Evolutionary conservation across 1,140 invertebrate genomes (phyloP).

Genomic region (Pogonognathellus flavescens): DNA sequence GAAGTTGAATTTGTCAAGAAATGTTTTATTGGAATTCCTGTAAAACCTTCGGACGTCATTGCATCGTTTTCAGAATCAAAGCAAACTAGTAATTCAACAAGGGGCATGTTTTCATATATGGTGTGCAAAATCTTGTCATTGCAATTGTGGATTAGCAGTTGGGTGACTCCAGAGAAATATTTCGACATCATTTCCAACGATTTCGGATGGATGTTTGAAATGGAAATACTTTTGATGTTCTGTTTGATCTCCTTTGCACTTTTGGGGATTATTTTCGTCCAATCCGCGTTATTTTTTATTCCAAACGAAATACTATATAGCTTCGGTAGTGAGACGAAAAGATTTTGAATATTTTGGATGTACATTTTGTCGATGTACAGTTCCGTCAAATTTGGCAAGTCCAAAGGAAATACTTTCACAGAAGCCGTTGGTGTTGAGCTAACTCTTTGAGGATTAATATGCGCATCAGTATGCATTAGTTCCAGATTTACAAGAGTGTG

Average conservation of each 20-base stretch:
- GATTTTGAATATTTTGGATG: background rate
- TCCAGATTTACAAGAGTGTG: background rate
- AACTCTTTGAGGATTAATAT: background rate
- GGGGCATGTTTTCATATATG: background rate
- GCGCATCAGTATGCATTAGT: too few species aligned
- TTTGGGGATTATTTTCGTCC: background rate
- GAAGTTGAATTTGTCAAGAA: background rate
- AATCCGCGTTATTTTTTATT: background rate
- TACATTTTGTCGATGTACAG: background rate
- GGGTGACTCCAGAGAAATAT: background rate
- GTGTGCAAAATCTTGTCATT: slow-evolving; percentile 1
- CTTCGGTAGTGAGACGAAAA: background rate
- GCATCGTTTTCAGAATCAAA: background rate
- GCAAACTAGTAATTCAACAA: background rate
- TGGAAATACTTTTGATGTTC: background rate
- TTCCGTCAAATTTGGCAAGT: background rate
- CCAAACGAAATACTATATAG: background rate
- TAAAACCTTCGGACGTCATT: background rate
- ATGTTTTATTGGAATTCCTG: background rate
- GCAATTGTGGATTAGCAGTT: background rate
- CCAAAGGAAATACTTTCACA: background rate
- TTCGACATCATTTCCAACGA: background rate
- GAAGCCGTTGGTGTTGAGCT: background rate
- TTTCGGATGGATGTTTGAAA: background rate
- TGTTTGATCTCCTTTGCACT: background rate